Conservation (phyloP, 1,140 invertebrate species). For the Paracyclopina nana region DNA sequence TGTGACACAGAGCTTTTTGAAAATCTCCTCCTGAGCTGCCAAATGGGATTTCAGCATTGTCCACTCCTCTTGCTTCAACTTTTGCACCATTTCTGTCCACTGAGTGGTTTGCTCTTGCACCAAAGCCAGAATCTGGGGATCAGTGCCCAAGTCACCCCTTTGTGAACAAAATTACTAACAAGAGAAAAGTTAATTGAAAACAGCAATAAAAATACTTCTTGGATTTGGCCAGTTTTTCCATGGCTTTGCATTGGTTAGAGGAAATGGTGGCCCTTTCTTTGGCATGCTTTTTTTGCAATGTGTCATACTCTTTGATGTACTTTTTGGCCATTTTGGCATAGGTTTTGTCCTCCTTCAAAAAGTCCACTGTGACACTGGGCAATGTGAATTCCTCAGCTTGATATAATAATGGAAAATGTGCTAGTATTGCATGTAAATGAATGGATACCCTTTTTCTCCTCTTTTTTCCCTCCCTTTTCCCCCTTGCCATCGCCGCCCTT, state of each 20-base stretch:
- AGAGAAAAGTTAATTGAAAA: not conserved
- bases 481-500: conserved; percentile 25
- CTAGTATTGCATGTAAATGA: not conserved
- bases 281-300: conserved; percentile 70
- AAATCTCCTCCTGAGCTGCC: conserved; percentile 57
- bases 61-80: conserved; percentile 80
- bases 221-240: conserved; percentile 83
- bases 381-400: conserved; percentile 46
- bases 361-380: conserved; percentile 76
- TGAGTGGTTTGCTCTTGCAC: conserved; percentile 75
- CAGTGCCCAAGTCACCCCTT: not conserved
- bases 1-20: conserved; percentile 62
- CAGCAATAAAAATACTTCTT: conserved; percentile 41
- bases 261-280: conserved; percentile 81
- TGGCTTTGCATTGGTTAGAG: conserved; percentile 77
- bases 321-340: conserved; percentile 88
- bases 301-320: conserved; percentile 84
- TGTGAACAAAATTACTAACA: not conserved
- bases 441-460: conserved; percentile 33
- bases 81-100: conserved; percentile 74
- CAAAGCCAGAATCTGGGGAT: conserved; percentile 36
- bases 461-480: conserved; percentile 23
- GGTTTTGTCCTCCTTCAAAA: conserved; percentile 69
- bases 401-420: not conserved
- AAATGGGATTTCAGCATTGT: conserved; percentile 58